Evolutionary conservation across 1,140 invertebrate genomes (phyloP).

Genomic region (Magallana angulata): DNA sequence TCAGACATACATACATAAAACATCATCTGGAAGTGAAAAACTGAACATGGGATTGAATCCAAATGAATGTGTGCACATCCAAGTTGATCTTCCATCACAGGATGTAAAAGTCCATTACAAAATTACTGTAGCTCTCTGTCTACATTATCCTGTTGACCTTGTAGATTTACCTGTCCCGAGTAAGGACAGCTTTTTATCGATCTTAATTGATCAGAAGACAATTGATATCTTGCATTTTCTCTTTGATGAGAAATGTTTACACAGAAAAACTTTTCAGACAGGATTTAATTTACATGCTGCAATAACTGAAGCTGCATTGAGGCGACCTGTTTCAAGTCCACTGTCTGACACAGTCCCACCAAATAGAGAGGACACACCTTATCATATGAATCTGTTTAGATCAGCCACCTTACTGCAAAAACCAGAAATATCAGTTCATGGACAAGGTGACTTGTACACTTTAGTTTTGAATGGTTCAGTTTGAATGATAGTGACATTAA

Average conservation of each 20-base stretch:
- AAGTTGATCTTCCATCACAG: background rate
- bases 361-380: background rate
- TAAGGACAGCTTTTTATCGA: background rate
- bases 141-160: constrained; percentile 6
- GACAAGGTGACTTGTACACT: background rate
- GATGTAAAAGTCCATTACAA: background rate
- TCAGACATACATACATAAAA: constrained; percentile 13
- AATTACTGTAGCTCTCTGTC: background rate
- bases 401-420: background rate
- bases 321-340: background rate
- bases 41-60: background rate
- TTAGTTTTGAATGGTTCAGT: background rate
- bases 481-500: too few species aligned
- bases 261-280: background rate
- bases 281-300: background rate
- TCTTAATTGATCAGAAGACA: background rate
- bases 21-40: constrained; percentile 5
- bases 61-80: background rate
- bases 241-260: background rate
- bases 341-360: background rate
- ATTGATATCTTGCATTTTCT: constrained; percentile 13
- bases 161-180: background rate
- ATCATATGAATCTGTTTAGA: background rate
- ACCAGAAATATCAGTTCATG: background rate
- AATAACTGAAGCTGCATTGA: background rate